Base-by-base conservation (phyloP, 2,113 vertebrate species). In the Laticauda colubrina region DNA sequence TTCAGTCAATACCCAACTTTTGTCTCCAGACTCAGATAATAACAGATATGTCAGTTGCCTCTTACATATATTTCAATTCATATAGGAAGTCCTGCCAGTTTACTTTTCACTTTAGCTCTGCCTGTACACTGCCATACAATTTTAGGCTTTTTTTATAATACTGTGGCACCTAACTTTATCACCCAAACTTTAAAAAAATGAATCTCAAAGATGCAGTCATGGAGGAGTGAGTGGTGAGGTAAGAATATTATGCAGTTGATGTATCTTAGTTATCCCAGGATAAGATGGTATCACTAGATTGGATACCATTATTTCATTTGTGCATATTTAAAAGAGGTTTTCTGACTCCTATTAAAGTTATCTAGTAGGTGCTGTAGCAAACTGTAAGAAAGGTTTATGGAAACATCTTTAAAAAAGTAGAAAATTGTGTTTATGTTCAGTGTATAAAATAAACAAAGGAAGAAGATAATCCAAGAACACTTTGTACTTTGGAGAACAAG, bases 311-410 rank as follows among this genome's bases (percentile, higher is more conserved):
- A 26, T 53, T 87, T 88, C 54, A 34, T 81, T 55, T 15, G 57
- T 92, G 21, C 88, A 57, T 34, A 20, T 92, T 75, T 93, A 88
- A 95, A 95, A 85, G n/a, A 93, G 91, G 45, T 90, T 61, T 51
- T 34, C 14, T 92, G 93, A 55, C 54, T 0, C 0, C 21, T 53
- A 0, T 34, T 81, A 39, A 56, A 55, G 10, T 45, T 39, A 3
- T 64, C 4, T 15, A 0, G n/a, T 64, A 24, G 48, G 10, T 59
- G 87, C 8, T 48, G 87, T 48, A 81, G 54, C 81, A 57, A 48
- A 81, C 91, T 93, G 88, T 90, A 81, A 85, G 94, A 94, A 86
- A 92, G 53, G 89, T 89, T 86, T 57, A 61, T 91, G 43, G 4
- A 81, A 91, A 48, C 29, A 89, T 86, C 64, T 39, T 12, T 14